Evolutionary conservation across 64 coral and sea anemone species (phyloP).

Genomic region (Montipora sp.): DNA sequence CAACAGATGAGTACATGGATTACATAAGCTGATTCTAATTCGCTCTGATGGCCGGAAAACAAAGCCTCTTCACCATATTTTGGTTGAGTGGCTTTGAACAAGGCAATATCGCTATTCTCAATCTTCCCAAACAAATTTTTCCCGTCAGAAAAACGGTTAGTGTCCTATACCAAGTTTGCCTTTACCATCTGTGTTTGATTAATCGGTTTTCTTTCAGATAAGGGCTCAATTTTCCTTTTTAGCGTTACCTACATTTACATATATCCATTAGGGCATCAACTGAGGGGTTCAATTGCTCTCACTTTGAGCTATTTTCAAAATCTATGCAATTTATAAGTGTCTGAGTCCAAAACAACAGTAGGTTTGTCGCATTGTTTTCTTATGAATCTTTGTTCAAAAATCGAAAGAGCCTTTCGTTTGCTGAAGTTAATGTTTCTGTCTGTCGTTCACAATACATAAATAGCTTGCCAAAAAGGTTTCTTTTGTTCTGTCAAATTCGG

Average conservation of each 20-base stretch:
- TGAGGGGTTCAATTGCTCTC: conserved; percentile 1
- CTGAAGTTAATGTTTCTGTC: not conserved
- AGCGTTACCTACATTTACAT: conserved; percentile 65
- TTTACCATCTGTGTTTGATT: conserved; percentile 57
- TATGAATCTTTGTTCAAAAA: not conserved
- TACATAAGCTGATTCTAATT: conserved; percentile 90
- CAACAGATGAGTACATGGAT: conserved; percentile 98
- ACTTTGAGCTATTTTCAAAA: not conserved
- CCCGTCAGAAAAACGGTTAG: not conserved
- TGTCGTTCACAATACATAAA: not conserved
- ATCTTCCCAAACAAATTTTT: not conserved
- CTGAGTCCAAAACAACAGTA: not conserved
- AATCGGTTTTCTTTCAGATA: conserved; percentile 50
- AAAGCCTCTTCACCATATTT: not conserved
- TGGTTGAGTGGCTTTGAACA: not conserved
- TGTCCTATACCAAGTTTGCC: not conserved
- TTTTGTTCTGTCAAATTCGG: conserved; percentile 22
- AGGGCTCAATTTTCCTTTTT: conserved; percentile 69
- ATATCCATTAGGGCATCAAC: conserved; percentile 49
- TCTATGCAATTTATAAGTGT: conserved; percentile 3
- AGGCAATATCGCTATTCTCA: not conserved
- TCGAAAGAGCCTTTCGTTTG: conserved; percentile 13
- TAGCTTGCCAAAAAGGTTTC: conserved; percentile 23
- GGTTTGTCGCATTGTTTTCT: not conserved
- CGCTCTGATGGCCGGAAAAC: conserved; percentile 60